These are phyloP conservation scores for Paratrypauchen microcephalus DNA, from an alignment of 2,797 vertebrate species.

Conservation along the genomic window DNA sequence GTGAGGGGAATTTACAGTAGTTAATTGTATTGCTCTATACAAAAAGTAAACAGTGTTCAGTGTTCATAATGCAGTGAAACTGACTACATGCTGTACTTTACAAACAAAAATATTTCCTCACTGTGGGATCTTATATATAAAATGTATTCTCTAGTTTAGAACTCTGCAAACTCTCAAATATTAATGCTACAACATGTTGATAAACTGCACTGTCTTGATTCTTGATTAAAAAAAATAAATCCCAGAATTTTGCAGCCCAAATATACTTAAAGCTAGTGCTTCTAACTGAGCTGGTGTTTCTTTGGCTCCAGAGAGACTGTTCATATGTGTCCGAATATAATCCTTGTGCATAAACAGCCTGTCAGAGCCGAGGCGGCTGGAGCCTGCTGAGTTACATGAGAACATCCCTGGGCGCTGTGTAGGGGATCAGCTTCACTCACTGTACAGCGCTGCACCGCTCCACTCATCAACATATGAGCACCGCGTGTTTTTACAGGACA, in stretches of 20 bases:
- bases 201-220: too few species aligned
- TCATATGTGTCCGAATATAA: slow-evolving; percentile 21
- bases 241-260: background rate
- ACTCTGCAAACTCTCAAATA: too few species aligned
- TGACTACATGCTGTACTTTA: too few species aligned
- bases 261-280: background rate
- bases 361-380: slow-evolving; percentile 22
- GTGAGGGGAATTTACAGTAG: too few species aligned
- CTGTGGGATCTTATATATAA: too few species aligned
- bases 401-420: slow-evolving; percentile 23
- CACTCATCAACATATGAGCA: slow-evolving; percentile 43
- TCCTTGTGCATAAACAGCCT: slow-evolving; percentile 23
- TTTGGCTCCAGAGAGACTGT: slow-evolving; percentile 13
- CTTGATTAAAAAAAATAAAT: background rate
- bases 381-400: slow-evolving; percentile 24
- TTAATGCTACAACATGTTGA: too few species aligned
- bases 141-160: too few species aligned
- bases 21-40: too few species aligned
- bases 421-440: slow-evolving; percentile 35
- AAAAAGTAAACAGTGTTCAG: too few species aligned
- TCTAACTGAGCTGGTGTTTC: slow-evolving; percentile 27
- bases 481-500: slow-evolving; percentile 57
- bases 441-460: slow-evolving; percentile 15
- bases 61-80: too few species aligned
- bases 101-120: too few species aligned